These are phyloP conservation scores for Tenrec ecaudatus DNA, from an alignment of 2,113 vertebrate species.

Conservation along the genomic window DNA sequence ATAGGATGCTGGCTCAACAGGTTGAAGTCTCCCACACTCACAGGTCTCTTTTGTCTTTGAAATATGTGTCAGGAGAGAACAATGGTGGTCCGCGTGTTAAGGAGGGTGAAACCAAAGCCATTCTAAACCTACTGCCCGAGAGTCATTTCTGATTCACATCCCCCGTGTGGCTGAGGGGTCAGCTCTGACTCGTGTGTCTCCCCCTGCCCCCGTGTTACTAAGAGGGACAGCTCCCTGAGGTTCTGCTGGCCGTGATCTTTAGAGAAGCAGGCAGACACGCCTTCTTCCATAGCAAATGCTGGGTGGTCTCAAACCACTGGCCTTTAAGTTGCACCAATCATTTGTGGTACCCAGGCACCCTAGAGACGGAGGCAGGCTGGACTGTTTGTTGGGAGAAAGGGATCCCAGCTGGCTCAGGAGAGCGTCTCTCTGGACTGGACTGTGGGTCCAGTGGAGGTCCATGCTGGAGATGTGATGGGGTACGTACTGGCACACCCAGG, in stretches of 20 bases:
- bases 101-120: too few species aligned
- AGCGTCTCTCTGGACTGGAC: neutral
- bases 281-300: neutral
- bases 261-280: neutral
- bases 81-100: too few species aligned
- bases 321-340: neutral
- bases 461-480: neutral
- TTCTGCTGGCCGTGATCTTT: neutral
- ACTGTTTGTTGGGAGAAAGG: neutral
- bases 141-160: too few species aligned
- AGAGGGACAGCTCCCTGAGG: neutral
- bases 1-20: too few species aligned
- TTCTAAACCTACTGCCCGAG: too few species aligned
- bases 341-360: neutral
- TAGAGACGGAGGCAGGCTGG: neutral
- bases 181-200: neutral
- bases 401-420: neutral
- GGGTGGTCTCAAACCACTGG: neutral
- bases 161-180: too few species aligned
- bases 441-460: neutral
- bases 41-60: too few species aligned
- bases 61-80: too few species aligned
- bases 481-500: neutral
- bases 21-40: too few species aligned
- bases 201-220: neutral